Evolutionary conservation across 2,797 vertebrate genomes (phyloP).

Genomic region (Dromococcyx pavoninus): DNA sequence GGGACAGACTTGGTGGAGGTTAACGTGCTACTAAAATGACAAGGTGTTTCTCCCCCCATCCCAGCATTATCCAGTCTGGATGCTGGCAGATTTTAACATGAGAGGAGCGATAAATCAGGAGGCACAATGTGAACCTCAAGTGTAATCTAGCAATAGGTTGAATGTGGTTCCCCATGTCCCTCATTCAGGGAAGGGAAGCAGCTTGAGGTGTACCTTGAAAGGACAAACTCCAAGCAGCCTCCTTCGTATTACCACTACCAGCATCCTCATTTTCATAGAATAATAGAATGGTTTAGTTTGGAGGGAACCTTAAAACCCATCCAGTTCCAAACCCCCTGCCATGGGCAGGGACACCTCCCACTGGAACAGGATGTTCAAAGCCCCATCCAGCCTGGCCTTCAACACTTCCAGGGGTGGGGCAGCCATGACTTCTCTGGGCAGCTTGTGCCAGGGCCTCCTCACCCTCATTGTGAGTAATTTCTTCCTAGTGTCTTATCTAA

Average conservation of each 20-base stretch:
- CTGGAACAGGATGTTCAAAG: no score
- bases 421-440: no score
- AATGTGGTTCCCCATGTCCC: neutral
- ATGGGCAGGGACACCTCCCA: no score
- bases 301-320: no score
- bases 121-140: neutral
- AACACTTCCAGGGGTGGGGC: no score
- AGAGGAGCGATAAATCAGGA: neutral
- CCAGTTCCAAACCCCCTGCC: no score
- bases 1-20: neutral
- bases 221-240: neutral
- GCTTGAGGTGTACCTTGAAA: neutral
- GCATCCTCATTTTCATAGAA: neutral
- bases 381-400: no score
- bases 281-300: no score
- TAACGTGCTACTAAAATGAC: neutral
- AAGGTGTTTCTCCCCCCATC: neutral
- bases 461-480: no score
- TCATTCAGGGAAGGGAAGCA: neutral
- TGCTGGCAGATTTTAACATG: neutral
- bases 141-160: accelerated
- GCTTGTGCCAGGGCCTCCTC: no score
- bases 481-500: no score
- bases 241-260: neutral
- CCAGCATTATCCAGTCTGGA: neutral